Evolutionary conservation across 2,888 invertebrate species (phyloP), one percentile per base, ranked within the genome.

Genomic region (Lepidochitona cinerea): DNA sequence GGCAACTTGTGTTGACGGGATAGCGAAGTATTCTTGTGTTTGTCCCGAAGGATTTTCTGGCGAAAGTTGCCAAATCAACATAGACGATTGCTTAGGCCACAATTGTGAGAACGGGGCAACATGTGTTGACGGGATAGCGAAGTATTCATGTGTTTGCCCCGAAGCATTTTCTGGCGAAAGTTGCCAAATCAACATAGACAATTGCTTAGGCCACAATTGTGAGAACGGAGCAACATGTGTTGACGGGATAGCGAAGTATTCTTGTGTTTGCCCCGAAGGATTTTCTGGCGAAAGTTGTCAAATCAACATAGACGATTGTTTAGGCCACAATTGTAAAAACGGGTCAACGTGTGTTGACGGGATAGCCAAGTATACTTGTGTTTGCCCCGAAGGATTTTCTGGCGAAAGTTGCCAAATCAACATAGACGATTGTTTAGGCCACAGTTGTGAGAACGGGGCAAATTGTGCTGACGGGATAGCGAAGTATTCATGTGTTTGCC

Each of bases 251-350:
- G 18, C 18, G 18, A 32, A n/a, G n/a, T 68, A 41, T 26, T 41
- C 18, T 14, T 68, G 68, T 29, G 18, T 23, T 3, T 68, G 68
- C 26, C 4, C 14, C 1, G 1, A 2, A 1, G 66, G 66, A 23
- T 35, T 32, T 12, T 23, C 1, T 26, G 66, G 66, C 14, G 33
- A 18, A 49, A 4, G 18, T 23, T 64, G 74, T 33, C 70, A 72
- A 73, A 18, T 71, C 18, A 49, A 73, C 65, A 71, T 73, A 32
- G 32, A 37, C 23, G 70, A 73, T 32, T 73, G 73, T 49, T 23
- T 26, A 23, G 41, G 18, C 23, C 26, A 26, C 33, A 32, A 71
- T 29, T 54, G 37, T 32, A 54, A 72, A 35, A 53, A 68, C n/a
- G 26, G 54, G 12, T 70, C 35, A 3, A 72, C 64, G 18, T 73